Evolutionary conservation across 2,888 invertebrate species (phyloP), one percentile per base, ranked within the genome.

Genomic region (Lamellibrachia satsuma): DNA sequence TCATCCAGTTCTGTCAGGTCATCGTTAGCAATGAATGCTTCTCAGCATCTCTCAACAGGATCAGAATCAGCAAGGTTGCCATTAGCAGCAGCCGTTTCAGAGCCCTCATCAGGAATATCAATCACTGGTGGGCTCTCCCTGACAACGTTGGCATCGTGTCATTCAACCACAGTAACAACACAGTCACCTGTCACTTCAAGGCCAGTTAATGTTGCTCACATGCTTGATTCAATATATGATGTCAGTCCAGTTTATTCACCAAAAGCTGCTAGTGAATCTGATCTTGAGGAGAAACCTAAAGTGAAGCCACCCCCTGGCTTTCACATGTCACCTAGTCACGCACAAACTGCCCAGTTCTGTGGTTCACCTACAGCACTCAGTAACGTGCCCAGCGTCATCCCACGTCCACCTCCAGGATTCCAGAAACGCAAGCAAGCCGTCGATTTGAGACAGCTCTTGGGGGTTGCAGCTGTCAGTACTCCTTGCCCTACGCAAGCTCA

Each of bases 221-320:
- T 75, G 75, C 22, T 2, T 75, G 75, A 75, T 75, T 2, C 75
- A 75, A n/a, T 75, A 4, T n/a, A 75, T 22, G 22, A n/a, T n/a
- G 75, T 75, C 22, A 22, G 75, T 75, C 75, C 75, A 75, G 75
- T 75, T 75, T n/a, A 75, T 15, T 75, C 75, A 22, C 39, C 39
- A 39, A 39, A 39, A 39, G 39, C 39, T 39, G 39, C 39, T 39
- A 39, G 39, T 39, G 75, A 3, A 55, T 7, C 75, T 75, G 22
- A 11, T 22, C 75, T 22, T 15, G 75, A 6, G 75, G 75, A 22
- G 75, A 75, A 75, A 75, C 75, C 75, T 15, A 75, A 75, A 75
- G 75, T 91, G 51, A 91, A 91, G 39, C 91, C 91, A 52, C 39
- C 91, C 11, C 91, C 91, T 91, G 91, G 91, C 91, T 91, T 91